Evolutionary conservation across 1,140 invertebrate species (phyloP).

Genomic region (Drosophila neocordata): DNA sequence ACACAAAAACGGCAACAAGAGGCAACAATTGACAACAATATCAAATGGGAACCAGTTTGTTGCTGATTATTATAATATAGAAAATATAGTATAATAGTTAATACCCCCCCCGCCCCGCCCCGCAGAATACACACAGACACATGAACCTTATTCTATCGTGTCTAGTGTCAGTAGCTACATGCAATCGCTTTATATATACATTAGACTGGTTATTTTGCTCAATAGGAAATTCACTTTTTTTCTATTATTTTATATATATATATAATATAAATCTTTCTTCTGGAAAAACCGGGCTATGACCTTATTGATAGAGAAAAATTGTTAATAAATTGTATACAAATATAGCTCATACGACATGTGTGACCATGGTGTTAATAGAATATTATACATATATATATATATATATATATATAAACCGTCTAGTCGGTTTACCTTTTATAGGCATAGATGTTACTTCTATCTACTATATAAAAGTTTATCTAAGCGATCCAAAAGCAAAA

Average conservation of each 20-base stretch:
- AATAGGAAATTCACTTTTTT: background rate
- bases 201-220: background rate
- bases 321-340: background rate
- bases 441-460: too few relatives aligned
- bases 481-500: too few relatives aligned
- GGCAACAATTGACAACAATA: constrained; percentile 5
- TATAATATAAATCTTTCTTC: background rate
- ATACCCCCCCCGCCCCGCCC: constrained; percentile 19
- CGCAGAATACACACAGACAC: background rate
- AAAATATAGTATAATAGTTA: constrained; percentile 21
- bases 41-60: constrained; percentile 32
- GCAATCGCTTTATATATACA: background rate
- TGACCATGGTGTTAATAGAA: background rate
- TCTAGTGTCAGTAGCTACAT: background rate
- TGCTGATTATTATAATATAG: constrained; percentile 53
- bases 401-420: too few relatives aligned
- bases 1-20: constrained; percentile 12
- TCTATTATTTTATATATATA: background rate
- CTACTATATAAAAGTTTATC: too few relatives aligned
- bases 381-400: too few relatives aligned
- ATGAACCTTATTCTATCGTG: background rate
- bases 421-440: too few relatives aligned
- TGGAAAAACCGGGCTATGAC: background rate
- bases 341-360: background rate
- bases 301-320: background rate